phyloP scores from a whole-genome alignment of 2,113 vertebrate species.

The Platysternon megacephalum region DNA sequence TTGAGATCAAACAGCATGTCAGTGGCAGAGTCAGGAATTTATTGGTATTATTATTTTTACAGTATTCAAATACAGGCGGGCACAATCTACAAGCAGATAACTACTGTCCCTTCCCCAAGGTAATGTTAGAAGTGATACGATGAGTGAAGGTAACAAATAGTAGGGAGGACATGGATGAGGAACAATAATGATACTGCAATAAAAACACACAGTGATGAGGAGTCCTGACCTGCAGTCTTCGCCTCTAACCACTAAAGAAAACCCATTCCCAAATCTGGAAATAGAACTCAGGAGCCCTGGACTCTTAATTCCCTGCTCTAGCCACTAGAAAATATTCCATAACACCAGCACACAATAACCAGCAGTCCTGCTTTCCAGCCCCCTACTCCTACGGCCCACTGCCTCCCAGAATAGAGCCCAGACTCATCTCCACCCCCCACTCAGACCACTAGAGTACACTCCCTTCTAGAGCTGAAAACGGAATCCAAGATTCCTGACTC shows the following conservation, averaged over 20 bases:
- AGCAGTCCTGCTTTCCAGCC: not conserved
- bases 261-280: not conserved
- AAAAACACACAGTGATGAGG: not conserved
- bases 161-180: not conserved
- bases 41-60: not conserved
- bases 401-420: not conserved
- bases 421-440: too few species aligned
- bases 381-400: not conserved
- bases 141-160: not conserved
- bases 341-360: not conserved
- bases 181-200: not conserved
- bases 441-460: too few species aligned
- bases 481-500: accelerated
- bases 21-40: not conserved
- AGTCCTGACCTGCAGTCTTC: not conserved
- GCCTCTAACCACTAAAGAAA: not conserved
- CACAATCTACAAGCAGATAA: not conserved
- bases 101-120: too few species aligned
- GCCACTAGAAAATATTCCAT: not conserved
- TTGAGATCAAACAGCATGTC: not conserved
- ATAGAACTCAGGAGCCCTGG: not conserved
- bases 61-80: not conserved
- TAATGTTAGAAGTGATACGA: too few species aligned
- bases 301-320: not conserved
- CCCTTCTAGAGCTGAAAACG: not conserved